phyloP scores from a whole-genome alignment of 2,113 vertebrate species.

The Cynoglossus semilaevis region DNA sequence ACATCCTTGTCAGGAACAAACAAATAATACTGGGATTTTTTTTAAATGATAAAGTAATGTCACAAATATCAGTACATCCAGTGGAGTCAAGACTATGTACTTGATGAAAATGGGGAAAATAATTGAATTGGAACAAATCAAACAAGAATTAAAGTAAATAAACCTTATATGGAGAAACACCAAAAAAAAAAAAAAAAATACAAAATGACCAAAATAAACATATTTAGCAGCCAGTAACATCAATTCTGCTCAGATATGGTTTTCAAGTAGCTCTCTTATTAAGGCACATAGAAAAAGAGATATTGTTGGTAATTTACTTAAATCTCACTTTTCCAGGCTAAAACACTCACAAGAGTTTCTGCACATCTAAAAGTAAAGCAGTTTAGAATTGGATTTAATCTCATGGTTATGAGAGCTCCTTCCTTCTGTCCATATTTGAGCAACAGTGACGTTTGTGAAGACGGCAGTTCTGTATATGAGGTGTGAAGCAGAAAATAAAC shows the following conservation, averaged over 20 bases:
- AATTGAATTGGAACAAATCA: conserved; percentile 1
- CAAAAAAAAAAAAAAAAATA: conserved; percentile 25
- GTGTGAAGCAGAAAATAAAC: conserved; percentile 27
- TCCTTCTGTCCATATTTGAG: conserved; percentile 30
- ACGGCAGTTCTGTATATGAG: neutral
- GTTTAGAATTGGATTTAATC: no score
- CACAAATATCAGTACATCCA: neutral
- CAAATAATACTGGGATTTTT: neutral
- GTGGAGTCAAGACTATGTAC: no score
- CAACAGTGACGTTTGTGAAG: conserved; percentile 39
- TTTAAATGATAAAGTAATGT: neutral
- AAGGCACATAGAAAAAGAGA: no score
- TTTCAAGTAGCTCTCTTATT: neutral
- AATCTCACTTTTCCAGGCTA: no score
- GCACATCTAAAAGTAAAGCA: no score
- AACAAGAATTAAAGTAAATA: conserved; percentile 36
- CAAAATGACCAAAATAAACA: conserved; percentile 3
- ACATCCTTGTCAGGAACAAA: conserved; percentile 36
- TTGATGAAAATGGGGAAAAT: no score
- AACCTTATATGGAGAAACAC: conserved; percentile 9
- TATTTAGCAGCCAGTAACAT: conserved; percentile 28
- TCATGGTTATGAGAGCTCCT: no score
- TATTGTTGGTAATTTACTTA: no score
- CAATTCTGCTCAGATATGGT: conserved; percentile 43
- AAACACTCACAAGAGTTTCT: no score